Evolutionary conservation across 2,888 invertebrate species (phyloP).

Genomic region (Aleiodes testaceus): DNA sequence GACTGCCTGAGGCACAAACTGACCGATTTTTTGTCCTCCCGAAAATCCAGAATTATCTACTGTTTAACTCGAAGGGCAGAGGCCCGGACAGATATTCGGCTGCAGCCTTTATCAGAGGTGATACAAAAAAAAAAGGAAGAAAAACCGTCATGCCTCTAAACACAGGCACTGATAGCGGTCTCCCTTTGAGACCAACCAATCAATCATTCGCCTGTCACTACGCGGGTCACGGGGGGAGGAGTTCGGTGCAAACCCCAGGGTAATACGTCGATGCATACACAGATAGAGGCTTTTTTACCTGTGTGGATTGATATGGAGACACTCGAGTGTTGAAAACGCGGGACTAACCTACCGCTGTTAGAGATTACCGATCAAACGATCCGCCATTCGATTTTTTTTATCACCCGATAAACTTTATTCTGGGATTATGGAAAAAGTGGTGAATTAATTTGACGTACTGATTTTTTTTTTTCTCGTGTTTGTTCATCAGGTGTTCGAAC

Average conservation of each 20-base stretch:
- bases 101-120: conserved; percentile 48
- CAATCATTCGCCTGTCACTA: conserved; percentile 62
- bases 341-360: conserved; percentile 46
- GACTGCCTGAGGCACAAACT: neutral
- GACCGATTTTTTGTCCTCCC: neutral
- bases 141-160: neutral
- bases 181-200: conserved; percentile 59
- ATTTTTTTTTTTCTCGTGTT: neutral
- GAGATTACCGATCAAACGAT: conserved; percentile 58
- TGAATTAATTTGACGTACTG: neutral
- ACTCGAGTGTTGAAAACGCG: conserved; percentile 42
- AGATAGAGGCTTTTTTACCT: conserved; percentile 19
- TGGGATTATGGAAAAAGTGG: neutral
- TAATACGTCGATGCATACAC: conserved; percentile 1
- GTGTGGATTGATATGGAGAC: conserved; percentile 28
- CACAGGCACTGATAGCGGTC: conserved; percentile 59
- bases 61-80: conserved; percentile 7
- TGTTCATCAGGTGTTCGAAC: conserved; percentile 71
- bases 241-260: conserved; percentile 40
- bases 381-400: conserved; percentile 41
- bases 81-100: conserved; percentile 1
- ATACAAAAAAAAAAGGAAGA: neutral
- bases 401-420: neutral
- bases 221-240: conserved; percentile 41
- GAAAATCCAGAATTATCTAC: neutral